Evolutionary conservation across 1,140 invertebrate genomes (phyloP), one percentile per base, ranked within the genome.

Genomic region (Armadillidium nasatum): DNA sequence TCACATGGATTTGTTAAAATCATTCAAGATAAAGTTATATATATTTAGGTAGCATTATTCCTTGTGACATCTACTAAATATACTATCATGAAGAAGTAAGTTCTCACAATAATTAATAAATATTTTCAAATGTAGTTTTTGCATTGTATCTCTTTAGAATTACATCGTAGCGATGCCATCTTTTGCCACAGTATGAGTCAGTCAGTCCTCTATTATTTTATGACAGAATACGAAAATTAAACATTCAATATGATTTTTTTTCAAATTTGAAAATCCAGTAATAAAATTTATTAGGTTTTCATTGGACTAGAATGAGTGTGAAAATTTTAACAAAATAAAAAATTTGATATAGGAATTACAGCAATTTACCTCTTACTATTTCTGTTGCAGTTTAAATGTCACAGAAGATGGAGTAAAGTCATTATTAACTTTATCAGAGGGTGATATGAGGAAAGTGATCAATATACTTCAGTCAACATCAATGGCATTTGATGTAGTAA

Each of bases 381-480:
- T 71, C 7, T n/a, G 71, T 86, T 86, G 1, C 81, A 96, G 94
- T 22, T 87, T 98, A 11, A 90, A 89, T 75, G 90, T 96, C n/a
- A 91, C 91, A 0, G 91, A 94, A 75, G 93, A 94, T 88, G 98
- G 96, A 0, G 92, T 93, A 83, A 89, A 95, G 81, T 96, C 98
- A 0, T 83, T 99, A 0, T 87, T 99, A 66, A 91, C 91, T 10
- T 86, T 99, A 3, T 93, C 94, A 3, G 91, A 91, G 78, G 98
- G 98, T n/a, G 97, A 99, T 86, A 99, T 99, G 98, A 88, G 98
- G 82, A 95, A 94, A 86, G 94, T 97, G 11, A 84, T 99, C 4
- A 99, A 99, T 86, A 93, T 98, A 72, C 86, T 99, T 43, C 93
- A 99, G 87, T 96, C 94, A 85, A 94, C 96, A 77, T 90, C 90